Percentiles rank a stretch among this genome's conserved stretches.
These are phyloP conservation scores for Glaucomys volans DNA, from an alignment of 2,113 vertebrate genomes.

Conservation along the genomic window DNA sequence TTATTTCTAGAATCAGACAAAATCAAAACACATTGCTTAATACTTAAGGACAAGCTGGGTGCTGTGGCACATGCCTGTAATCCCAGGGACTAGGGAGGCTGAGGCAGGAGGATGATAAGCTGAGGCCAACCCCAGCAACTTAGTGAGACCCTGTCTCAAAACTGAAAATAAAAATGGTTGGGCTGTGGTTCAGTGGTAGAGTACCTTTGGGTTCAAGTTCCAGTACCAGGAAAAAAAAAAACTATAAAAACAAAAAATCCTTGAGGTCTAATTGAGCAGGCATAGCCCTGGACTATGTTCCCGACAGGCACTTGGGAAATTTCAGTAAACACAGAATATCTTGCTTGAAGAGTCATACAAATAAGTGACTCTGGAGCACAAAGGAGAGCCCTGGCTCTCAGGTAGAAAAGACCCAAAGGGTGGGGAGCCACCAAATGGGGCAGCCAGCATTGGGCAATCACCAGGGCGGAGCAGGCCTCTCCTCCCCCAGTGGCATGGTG, in stretches of 20 bases:
- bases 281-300: neutral
- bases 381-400: neutral
- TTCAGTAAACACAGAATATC: neutral
- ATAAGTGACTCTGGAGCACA: neutral
- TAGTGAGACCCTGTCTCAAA: too few relatives aligned
- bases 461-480: neutral
- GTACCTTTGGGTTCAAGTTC: too few relatives aligned
- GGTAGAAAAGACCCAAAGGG: neutral
- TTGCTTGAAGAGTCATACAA: conserved; percentile 36
- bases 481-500: accelerated
- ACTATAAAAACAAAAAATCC: too few relatives aligned
- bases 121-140: too few relatives aligned
- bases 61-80: too few relatives aligned
- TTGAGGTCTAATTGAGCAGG: neutral
- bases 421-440: neutral
- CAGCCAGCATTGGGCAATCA: neutral
- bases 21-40: neutral
- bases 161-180: too few relatives aligned
- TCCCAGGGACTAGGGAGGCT: too few relatives aligned
- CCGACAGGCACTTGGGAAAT: conserved; percentile 43
- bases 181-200: too few relatives aligned
- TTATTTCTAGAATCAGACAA: neutral
- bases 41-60: neutral
- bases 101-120: too few relatives aligned
- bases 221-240: too few relatives aligned